Percentiles rank a stretch among this genome's conserved stretches.
These are phyloP conservation scores for Sycophila sp. DNA, from an alignment of 1,140 invertebrate species.

Conservation along the genomic window DNA sequence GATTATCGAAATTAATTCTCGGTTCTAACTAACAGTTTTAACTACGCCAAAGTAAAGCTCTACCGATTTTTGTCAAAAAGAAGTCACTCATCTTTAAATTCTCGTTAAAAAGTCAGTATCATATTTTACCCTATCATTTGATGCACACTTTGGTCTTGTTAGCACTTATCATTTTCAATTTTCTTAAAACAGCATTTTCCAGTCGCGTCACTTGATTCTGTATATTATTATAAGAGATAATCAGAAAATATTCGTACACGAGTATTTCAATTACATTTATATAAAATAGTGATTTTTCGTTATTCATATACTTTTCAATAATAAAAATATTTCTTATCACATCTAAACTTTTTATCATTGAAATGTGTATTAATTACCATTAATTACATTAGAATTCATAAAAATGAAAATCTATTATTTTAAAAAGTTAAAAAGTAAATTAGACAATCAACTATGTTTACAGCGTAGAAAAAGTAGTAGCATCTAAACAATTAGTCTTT, in stretches of 20 bases:
- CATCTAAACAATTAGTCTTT: too few species aligned
- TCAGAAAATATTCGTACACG: constrained; percentile 11
- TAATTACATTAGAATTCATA: too few species aligned
- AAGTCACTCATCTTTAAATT: background rate
- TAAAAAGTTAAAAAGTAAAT: too few species aligned
- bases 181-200: background rate
- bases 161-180: background rate
- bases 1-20: constrained; percentile 10
- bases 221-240: background rate
- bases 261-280: background rate
- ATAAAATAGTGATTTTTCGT: constrained; percentile 1
- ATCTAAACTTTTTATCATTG: background rate
- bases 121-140: too few species aligned
- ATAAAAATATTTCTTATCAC: background rate
- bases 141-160: too few species aligned
- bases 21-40: background rate
- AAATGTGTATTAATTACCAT: too few species aligned
- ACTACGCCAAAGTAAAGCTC: background rate
- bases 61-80: background rate
- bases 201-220: background rate
- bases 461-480: too few species aligned
- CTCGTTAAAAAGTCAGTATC: background rate
- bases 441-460: too few species aligned
- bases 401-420: too few species aligned
- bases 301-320: background rate